Conservation (phyloP, 1,140 invertebrate species). For the Bombus affinis region DNA sequence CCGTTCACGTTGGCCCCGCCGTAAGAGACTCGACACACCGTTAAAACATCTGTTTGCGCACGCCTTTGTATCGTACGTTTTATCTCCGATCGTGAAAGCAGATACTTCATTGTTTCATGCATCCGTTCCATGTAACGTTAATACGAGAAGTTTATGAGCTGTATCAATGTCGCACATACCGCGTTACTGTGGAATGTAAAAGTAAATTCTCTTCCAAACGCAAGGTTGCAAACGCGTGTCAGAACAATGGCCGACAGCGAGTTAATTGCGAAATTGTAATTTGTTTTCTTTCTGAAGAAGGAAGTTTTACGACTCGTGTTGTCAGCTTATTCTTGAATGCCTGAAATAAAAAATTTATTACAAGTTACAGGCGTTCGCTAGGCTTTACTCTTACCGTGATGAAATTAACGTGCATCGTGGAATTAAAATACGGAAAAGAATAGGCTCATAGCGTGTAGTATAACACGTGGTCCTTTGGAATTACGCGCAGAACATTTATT, state of each 20-base stretch:
- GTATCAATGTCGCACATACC: not conserved
- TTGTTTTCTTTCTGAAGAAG: too few species aligned
- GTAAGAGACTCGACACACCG: not conserved
- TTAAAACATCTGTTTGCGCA: constrained; percentile 15
- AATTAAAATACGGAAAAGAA: too few species aligned
- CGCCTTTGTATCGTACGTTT: not conserved
- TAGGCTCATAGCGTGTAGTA: too few species aligned
- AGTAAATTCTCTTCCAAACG: not conserved
- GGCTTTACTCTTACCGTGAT: too few species aligned
- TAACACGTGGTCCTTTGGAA: too few species aligned
- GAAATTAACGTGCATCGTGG: too few species aligned
- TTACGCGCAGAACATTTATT: too few species aligned
- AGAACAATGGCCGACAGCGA: not conserved
- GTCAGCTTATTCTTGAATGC: too few species aligned
- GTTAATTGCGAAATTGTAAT: not conserved
- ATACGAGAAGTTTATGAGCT: constrained; percentile 6
- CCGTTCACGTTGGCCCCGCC: not conserved
- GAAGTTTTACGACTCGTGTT: too few species aligned
- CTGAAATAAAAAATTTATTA: too few species aligned
- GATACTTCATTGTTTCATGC: constrained; percentile 12
- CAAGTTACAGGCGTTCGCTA: too few species aligned
- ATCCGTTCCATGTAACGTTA: not conserved
- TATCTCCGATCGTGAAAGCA: constrained; percentile 19
- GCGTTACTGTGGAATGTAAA: not conserved
- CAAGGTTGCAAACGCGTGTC: too few species aligned